phyloP scores from a whole-genome alignment of 2,113 vertebrate species.

The Rhegmatorhina hoffmannsi region DNA sequence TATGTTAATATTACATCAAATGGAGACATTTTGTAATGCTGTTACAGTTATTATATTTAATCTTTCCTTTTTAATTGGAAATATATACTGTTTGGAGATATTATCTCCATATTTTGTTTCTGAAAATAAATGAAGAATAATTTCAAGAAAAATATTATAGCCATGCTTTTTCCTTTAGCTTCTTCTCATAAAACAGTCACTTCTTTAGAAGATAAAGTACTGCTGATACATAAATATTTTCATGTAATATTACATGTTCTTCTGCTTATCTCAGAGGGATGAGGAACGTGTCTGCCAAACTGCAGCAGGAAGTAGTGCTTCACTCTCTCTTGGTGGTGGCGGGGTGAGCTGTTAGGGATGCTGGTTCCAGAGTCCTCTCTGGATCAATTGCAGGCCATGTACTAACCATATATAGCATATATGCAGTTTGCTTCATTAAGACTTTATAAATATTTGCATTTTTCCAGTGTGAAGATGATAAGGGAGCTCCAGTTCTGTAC shows the following conservation, averaged over 20 bases:
- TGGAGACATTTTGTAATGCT: not conserved
- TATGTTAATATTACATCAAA: constrained; percentile 24
- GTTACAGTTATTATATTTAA: not conserved
- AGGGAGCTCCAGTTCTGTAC: not conserved
- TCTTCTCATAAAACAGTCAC: not conserved
- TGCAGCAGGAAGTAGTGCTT: not conserved
- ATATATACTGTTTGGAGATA: not conserved
- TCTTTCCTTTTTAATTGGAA: not conserved
- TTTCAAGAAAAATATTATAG: not conserved
- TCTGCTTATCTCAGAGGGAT: not conserved
- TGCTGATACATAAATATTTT: not conserved
- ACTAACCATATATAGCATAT: fast-evolving
- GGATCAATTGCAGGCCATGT: not conserved
- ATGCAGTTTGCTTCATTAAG: not conserved
- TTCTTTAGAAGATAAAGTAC: not conserved
- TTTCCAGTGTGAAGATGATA: not conserved
- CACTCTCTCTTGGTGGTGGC: not conserved
- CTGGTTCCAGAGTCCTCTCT: not conserved
- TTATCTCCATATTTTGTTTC: not conserved
- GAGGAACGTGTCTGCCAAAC: not conserved
- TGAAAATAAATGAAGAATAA: not conserved
- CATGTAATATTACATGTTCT: not conserved
- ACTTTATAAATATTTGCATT: not conserved
- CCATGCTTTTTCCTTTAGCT: not conserved
- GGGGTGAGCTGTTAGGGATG: not conserved